A percentile compares a stretch with the other conserved stretches of the same genome.
These are phyloP conservation scores for Bergia puertoricense DNA, from an alignment of 92 coral and sea anemone genomes.

Conservation along the genomic window DNA sequence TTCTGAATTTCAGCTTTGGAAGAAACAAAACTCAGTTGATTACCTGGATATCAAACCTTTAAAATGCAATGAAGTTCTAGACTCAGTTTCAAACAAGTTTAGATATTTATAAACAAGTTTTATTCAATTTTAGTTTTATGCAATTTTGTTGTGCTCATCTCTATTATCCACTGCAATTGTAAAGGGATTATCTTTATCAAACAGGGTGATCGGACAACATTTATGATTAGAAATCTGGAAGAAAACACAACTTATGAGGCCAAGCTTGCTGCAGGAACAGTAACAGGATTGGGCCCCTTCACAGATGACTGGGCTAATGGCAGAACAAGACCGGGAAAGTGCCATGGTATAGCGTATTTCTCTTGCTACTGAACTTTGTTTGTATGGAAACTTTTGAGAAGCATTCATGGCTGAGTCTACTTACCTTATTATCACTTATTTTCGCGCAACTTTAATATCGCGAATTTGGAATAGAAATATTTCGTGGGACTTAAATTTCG, in stretches of 20 bases:
- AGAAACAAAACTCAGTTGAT: too few species aligned
- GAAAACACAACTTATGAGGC: slow-evolving; percentile 72
- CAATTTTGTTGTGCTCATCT: neutral
- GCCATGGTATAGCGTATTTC: slow-evolving; percentile 57
- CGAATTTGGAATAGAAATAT: too few species aligned
- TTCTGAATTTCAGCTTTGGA: too few species aligned
- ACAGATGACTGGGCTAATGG: slow-evolving; percentile 69
- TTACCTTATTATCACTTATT: too few species aligned
- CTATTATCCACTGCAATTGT: neutral
- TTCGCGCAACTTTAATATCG: too few species aligned
- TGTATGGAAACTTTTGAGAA: too few species aligned
- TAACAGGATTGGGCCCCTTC: slow-evolving; percentile 74
- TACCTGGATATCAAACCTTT: too few species aligned
- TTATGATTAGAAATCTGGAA: slow-evolving; percentile 55
- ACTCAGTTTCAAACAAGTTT: too few species aligned
- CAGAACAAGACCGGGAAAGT: slow-evolving; percentile 65
- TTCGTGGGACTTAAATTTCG: too few species aligned
- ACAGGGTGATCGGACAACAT: slow-evolving; percentile 50
- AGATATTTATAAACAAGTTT: too few species aligned
- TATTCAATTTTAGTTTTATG: neutral
- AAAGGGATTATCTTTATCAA: neutral
- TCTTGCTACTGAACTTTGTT: neutral
- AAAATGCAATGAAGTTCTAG: too few species aligned
- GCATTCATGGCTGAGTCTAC: too few species aligned
- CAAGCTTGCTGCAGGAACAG: slow-evolving; percentile 83